Evolutionary conservation across 2,113 vertebrate genomes (phyloP).

Genomic region (Microcebus murinus): DNA sequence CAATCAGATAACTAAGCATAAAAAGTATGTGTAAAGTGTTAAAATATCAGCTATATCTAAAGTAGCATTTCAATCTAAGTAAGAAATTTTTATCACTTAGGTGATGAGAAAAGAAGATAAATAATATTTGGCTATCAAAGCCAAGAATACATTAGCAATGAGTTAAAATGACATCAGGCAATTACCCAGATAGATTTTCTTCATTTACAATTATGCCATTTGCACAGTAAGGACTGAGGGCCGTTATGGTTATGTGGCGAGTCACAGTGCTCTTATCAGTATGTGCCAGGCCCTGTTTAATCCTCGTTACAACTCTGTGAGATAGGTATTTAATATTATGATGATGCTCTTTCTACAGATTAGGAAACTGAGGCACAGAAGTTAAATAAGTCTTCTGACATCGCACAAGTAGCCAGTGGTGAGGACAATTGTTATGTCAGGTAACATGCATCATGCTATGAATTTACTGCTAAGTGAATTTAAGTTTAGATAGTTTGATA

Average conservation of each 20-base stretch:
- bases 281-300: background rate
- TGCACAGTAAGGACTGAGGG: background rate
- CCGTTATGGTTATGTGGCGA: background rate
- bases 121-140: background rate
- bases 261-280: background rate
- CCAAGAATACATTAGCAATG: background rate
- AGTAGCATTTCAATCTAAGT: background rate
- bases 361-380: background rate
- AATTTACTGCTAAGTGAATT: background rate
- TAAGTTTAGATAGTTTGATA: background rate
- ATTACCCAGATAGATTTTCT: background rate
- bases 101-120: background rate
- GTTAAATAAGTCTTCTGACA: background rate
- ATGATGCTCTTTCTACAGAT: background rate
- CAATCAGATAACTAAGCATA: background rate
- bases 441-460: background rate
- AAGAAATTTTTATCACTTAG: conserved; percentile 11
- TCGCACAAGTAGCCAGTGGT: background rate
- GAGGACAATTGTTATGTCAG: background rate
- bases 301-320: background rate
- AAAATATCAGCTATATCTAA: background rate
- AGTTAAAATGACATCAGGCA: conserved; percentile 11
- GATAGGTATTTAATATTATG: background rate
- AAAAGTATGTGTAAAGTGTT: background rate
- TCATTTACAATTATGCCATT: background rate